Percentiles rank a stretch among this genome's conserved stretches.
Conservation (phyloP, 1,140 invertebrate genomes). For the Achatina immaculata region DNA sequence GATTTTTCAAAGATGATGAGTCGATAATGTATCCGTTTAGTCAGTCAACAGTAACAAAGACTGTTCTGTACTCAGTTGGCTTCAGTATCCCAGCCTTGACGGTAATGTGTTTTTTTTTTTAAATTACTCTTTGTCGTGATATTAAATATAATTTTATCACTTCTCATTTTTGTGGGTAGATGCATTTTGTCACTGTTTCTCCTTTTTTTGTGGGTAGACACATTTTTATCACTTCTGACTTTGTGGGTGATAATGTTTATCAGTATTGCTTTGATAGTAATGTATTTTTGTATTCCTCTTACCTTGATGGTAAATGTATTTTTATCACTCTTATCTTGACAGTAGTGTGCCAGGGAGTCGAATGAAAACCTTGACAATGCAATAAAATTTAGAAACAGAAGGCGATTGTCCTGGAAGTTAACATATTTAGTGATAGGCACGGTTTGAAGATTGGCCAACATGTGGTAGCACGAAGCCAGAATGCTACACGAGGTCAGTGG, state of each 20-base stretch:
- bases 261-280: not conserved
- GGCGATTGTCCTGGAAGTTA: too few relatives aligned
- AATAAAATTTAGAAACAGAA: too few relatives aligned
- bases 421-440: too few relatives aligned
- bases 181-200: not conserved
- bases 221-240: not conserved
- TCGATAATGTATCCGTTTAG: slow-evolving; percentile 85
- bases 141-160: not conserved
- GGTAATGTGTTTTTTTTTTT: slow-evolving; percentile 44
- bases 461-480: too few relatives aligned
- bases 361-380: too few relatives aligned
- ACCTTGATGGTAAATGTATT: too few relatives aligned
- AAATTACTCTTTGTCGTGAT: not conserved
- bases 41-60: slow-evolving; percentile 62
- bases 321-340: too few relatives aligned
- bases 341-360: too few relatives aligned
- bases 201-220: not conserved
- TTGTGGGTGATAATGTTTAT: not conserved
- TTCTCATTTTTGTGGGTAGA: not conserved
- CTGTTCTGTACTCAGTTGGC: slow-evolving; percentile 50
- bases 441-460: too few relatives aligned
- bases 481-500: too few relatives aligned
- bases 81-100: slow-evolving; percentile 43
- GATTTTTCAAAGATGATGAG: slow-evolving; percentile 96
- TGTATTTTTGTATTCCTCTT: too few relatives aligned